Conservation (phyloP, 2,113 vertebrate genomes). For the Saguinus imperator region DNA sequence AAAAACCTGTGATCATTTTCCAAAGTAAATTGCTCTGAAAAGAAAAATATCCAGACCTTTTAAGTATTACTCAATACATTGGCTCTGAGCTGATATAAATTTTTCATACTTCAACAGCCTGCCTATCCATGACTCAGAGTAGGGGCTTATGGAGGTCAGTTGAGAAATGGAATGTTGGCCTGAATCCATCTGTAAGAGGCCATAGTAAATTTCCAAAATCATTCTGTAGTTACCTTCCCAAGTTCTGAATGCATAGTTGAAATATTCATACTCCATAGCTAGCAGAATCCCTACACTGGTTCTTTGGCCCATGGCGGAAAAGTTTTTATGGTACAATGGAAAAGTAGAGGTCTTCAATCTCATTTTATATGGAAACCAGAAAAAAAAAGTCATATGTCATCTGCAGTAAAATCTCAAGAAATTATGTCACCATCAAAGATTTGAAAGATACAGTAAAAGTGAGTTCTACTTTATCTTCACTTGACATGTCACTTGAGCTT, state of each 20-base stretch:
- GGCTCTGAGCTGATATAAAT: background rate
- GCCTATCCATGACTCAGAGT: background rate
- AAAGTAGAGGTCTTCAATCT: background rate
- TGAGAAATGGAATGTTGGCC: constrained; percentile 9
- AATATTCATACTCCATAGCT: background rate
- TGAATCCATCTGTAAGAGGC: background rate
- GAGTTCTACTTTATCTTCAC: background rate
- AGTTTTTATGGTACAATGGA: background rate
- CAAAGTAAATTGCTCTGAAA: background rate
- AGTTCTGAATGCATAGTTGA: background rate
- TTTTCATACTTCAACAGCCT: constrained; percentile 10
- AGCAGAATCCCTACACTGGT: background rate
- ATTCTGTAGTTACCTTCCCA: background rate
- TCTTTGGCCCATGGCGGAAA: background rate
- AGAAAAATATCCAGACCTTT: background rate
- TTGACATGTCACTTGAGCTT: background rate
- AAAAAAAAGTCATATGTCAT: background rate
- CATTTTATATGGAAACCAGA: background rate
- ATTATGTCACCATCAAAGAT: background rate
- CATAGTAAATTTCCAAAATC: background rate
- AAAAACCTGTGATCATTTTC: background rate
- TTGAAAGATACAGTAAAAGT: background rate
- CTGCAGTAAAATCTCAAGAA: background rate
- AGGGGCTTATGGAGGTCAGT: background rate
- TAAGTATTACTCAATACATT: background rate